Base-by-base conservation (phyloP, 2,797 vertebrate species). In the Setipinna tenuifilis region DNA sequence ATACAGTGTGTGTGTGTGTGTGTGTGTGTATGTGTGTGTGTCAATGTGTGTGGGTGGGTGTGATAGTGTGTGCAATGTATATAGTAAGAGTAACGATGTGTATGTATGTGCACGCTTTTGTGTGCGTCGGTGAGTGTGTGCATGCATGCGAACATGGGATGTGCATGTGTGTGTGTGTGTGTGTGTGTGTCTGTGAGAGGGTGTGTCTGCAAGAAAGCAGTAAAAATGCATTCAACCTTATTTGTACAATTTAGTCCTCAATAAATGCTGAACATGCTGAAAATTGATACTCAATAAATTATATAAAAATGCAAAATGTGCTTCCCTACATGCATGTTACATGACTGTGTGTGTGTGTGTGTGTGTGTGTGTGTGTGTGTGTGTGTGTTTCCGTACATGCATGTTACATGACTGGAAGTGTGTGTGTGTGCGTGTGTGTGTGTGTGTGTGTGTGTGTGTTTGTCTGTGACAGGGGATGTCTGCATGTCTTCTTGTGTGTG, bases 401-500 rank as follows among this genome's bases (percentile, higher is more conserved):
- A 1, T 65, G 9, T 28, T 48, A 48, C 46, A 48, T 48, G 10
- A 4, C 46, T 48, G 46, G 46, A 10, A 48, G 7, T 28, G 23
- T 28, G 62, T 65, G 62, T 65, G n/a, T 25, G 62, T 65, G 62
- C 25, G 62, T 65, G 62, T 65, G 62, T 65, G 62, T 65, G 62
- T 68, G 25, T 68, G 25, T 68, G 65, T 68, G 25, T 68, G 25
- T 68, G 25, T 68, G 65, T 68, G 65, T 68, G 25, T 31, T 7
- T 68, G 25, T 71, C 25, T 68, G 65, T 19, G 68, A 6, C 80
- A 35, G 58, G 31, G 25, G 50, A 25, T 23, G 23, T 50, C 61
- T 71, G 28, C 25, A 9, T 62, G 59, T n/a, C 0, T n/a, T 19
- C 6, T 21, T 61, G 59, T 61, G 21, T 61, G 0, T 23, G n/a